Conservation (phyloP, 2,113 vertebrate genomes). For the Oryzias woworae region DNA sequence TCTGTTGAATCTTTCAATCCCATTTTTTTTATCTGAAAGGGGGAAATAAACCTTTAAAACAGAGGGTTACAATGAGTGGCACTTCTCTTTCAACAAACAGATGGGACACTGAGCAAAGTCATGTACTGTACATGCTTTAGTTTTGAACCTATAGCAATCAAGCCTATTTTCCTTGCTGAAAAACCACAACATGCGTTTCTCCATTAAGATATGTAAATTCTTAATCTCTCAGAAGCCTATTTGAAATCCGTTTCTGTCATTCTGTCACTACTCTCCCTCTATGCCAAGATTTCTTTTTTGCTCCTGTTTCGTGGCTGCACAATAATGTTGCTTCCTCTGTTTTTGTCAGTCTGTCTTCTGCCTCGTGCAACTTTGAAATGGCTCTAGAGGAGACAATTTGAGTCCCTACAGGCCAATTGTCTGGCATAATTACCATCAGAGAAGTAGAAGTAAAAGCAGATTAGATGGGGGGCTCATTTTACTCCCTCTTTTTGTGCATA, state of each 20-base stretch:
- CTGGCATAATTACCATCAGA: slow-evolving; percentile 53
- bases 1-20: too few species aligned
- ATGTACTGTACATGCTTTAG: slow-evolving; percentile 25
- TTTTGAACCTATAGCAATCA: slow-evolving; percentile 36
- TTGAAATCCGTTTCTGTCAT: slow-evolving; percentile 64
- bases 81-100: neutral
- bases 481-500: neutral
- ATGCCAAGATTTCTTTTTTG: neutral
- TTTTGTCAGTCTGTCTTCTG: slow-evolving; percentile 19
- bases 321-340: slow-evolving; percentile 16
- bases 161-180: neutral
- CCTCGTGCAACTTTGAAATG: slow-evolving; percentile 29
- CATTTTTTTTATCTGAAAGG: too few species aligned
- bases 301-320: neutral
- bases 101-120: neutral
- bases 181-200: slow-evolving; percentile 20
- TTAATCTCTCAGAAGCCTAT: slow-evolving; percentile 62
- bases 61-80: neutral
- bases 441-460: slow-evolving; percentile 55
- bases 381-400: slow-evolving; percentile 33
- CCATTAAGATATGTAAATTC: slow-evolving; percentile 72
- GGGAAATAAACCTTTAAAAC: too few species aligned
- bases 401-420: slow-evolving; percentile 53
- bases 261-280: slow-evolving; percentile 28
- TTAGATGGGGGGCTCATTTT: slow-evolving; percentile 35